Conservation (phyloP, 2,113 vertebrate genomes). For the Gambusia holbrooki region DNA sequence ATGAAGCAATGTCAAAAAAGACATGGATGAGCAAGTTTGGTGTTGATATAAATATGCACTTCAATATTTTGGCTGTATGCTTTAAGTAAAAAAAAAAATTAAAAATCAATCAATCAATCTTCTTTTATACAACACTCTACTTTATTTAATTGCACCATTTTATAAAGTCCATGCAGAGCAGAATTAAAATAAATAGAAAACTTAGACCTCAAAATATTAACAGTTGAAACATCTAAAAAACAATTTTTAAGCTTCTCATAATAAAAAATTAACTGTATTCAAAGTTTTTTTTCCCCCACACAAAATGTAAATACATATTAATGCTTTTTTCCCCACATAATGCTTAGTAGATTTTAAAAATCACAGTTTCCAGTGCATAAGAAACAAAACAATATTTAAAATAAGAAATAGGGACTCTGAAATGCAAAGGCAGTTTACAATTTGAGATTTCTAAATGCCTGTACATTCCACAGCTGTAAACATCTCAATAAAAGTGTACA, state of each 20-base stretch:
- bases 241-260: constrained; percentile 27
- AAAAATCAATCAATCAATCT: neutral
- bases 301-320: constrained; percentile 16
- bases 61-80: too few relatives aligned
- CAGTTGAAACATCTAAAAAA: constrained; percentile 29
- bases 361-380: constrained; percentile 35
- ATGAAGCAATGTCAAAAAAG: too few relatives aligned
- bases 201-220: neutral
- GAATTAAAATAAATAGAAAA: constrained; percentile 43
- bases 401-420: constrained; percentile 22
- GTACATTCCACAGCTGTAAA: constrained; percentile 61
- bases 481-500: constrained; percentile 50
- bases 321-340: neutral
- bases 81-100: neutral
- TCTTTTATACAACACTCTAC: constrained; percentile 9
- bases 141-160: constrained; percentile 54
- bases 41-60: too few relatives aligned
- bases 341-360: constrained; percentile 42
- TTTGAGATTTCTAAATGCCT: constrained; percentile 32
- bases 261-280: constrained; percentile 26
- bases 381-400: constrained; percentile 35
- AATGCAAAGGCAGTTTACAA: constrained; percentile 52
- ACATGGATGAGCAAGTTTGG: too few relatives aligned
- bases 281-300: constrained; percentile 21
- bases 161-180: constrained; percentile 57